phyloP scores from a whole-genome alignment of 2,113 vertebrate genomes.

The Oryzias celebensis region DNA sequence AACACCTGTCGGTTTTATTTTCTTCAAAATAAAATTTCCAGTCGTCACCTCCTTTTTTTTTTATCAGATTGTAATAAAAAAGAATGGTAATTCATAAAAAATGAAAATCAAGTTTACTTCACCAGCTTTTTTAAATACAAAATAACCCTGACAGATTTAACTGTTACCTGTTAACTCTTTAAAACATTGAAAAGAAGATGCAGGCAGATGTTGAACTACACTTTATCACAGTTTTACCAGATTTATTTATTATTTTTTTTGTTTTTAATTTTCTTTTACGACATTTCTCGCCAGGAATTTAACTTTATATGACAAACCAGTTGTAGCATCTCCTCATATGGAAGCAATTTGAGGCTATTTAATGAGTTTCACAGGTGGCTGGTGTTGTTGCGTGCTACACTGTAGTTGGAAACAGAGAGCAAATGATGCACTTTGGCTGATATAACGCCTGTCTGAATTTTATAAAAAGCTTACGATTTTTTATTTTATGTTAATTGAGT shows the following conservation, averaged over 20 bases:
- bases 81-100: no score
- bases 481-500: neutral
- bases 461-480: neutral
- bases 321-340: slow-evolving; percentile 71
- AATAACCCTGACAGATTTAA: slow-evolving; percentile 1
- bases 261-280: slow-evolving; percentile 1
- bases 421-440: slow-evolving; percentile 41
- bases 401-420: slow-evolving; percentile 40
- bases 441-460: slow-evolving; percentile 17
- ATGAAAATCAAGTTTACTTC: no score
- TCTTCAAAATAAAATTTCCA: no score
- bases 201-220: slow-evolving; percentile 38
- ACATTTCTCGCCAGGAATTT: slow-evolving; percentile 63
- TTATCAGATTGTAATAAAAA: no score
- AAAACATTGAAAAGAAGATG: slow-evolving; percentile 16
- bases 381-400: slow-evolving; percentile 54
- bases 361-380: slow-evolving; percentile 74
- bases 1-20: no score
- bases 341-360: slow-evolving; percentile 64
- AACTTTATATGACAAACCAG: slow-evolving; percentile 68
- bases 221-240: slow-evolving; percentile 53
- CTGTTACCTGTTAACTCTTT: neutral
- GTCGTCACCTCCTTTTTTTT: no score
- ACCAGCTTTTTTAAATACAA: no score
- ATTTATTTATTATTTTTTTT: neutral